Conservation (phyloP, 1,140 invertebrate species). For the silkworm (Bombyx mori) region DNA sequence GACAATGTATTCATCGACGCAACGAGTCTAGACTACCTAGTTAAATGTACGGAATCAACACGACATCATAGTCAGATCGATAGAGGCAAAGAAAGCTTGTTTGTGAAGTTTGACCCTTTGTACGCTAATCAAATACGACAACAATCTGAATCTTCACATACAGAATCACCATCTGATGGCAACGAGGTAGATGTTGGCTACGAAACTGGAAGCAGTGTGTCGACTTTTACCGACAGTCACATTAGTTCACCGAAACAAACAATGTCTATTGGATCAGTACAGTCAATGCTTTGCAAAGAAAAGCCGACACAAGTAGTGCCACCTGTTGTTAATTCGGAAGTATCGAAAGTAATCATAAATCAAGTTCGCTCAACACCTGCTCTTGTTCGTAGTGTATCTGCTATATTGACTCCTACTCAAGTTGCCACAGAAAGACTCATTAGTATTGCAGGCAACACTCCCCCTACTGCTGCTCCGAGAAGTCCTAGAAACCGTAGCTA, state of each 20-base stretch:
- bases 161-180: constrained; percentile 25
- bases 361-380: constrained; percentile 30
- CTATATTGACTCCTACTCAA: constrained; percentile 49
- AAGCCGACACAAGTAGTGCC: constrained; percentile 56
- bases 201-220: constrained; percentile 53
- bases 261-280: constrained; percentile 32
- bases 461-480: constrained; percentile 42
- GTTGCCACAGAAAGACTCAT: constrained; percentile 53
- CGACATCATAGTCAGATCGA: constrained; percentile 40
- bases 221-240: constrained; percentile 36
- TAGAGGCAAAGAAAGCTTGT: constrained; percentile 72
- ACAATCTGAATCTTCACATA: constrained; percentile 19
- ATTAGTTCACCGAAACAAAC: constrained; percentile 33
- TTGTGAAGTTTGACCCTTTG: constrained; percentile 75
- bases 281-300: constrained; percentile 28
- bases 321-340: constrained; percentile 41
- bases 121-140: constrained; percentile 49
- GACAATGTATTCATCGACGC: constrained; percentile 46
- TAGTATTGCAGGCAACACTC: constrained; percentile 44
- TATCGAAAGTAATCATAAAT: constrained; percentile 19
- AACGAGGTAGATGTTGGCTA: constrained; percentile 50
- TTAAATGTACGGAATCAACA: constrained; percentile 47
- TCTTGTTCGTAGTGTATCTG: constrained; percentile 51
- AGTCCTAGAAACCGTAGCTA: constrained; percentile 34
- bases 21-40: constrained; percentile 51